phyloP scores from a whole-genome alignment of 30 jellyfish, hydroid and myxozoan genomes.

The Turritopsis rubra region DNA sequence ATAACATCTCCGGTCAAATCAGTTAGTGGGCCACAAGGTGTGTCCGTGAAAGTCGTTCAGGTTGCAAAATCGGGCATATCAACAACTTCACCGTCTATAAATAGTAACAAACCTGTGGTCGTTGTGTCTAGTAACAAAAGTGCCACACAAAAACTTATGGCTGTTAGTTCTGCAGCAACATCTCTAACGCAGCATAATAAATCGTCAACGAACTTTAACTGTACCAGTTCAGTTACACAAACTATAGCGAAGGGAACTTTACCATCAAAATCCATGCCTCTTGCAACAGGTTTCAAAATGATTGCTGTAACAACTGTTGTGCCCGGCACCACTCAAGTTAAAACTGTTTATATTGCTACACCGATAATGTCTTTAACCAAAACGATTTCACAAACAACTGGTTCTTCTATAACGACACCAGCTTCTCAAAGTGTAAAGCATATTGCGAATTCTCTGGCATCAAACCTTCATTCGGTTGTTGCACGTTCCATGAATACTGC shows the following conservation, averaged over 20 bases:
- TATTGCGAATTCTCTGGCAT: constrained; percentile 37
- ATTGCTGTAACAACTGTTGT: constrained; percentile 98
- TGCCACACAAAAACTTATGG: constrained; percentile 63
- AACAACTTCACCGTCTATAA: constrained; percentile 10
- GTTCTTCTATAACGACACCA: constrained; percentile 40
- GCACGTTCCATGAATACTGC: constrained; percentile 39
- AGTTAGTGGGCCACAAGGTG: not conserved
- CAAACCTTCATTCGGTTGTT: constrained; percentile 34
- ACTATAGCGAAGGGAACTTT: constrained; percentile 61
- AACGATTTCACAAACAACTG: constrained; percentile 46
- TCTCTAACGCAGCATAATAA: constrained; percentile 72
- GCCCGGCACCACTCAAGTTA: constrained; percentile 97
- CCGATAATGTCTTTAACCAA: constrained; percentile 96
- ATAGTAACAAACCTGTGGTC: constrained; percentile 28
- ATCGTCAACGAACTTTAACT: constrained; percentile 60
- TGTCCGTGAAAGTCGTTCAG: constrained; percentile 83
- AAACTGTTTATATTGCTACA: constrained; percentile 96
- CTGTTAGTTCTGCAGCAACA: constrained; percentile 55
- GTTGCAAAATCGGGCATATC: constrained; percentile 49
- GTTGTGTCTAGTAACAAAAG: constrained; percentile 46
- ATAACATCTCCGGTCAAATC: constrained; percentile 1
- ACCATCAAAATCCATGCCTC: constrained; percentile 89
- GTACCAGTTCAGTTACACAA: constrained; percentile 43
- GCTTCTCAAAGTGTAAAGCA: constrained; percentile 35
- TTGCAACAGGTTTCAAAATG: constrained; percentile 98